Percentiles rank a stretch among this genome's conserved stretches.
Evolutionary conservation across 2,888 invertebrate genomes (phyloP).

Genomic region (Eupithecia pulchellata): DNA sequence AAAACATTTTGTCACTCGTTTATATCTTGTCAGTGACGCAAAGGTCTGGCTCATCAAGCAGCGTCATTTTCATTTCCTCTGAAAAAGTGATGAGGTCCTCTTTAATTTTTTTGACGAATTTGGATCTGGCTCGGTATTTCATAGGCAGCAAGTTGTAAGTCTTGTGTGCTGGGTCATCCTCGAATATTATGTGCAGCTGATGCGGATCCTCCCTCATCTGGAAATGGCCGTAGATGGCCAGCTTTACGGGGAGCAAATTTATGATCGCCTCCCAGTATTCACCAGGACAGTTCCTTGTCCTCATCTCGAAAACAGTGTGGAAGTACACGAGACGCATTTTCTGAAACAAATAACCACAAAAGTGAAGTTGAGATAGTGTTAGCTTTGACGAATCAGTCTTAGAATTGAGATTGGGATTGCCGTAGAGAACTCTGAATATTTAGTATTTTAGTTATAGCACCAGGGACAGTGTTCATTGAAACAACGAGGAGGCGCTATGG

Average conservation of each 20-base stretch:
- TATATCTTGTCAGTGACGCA: neutral
- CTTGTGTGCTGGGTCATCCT: neutral
- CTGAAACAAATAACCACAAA: conserved; percentile 3
- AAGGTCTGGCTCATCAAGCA: neutral
- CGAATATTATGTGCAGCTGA: neutral
- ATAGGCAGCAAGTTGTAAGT: neutral
- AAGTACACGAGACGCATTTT: neutral
- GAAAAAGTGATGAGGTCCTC: neutral
- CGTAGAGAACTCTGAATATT: neutral
- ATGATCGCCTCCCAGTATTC: conserved; percentile 1
- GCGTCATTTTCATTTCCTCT: neutral
- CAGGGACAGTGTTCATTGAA: neutral
- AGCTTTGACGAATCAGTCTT: neutral
- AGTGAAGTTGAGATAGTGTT: neutral
- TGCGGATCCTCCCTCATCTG: neutral
- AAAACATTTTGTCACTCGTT: neutral
- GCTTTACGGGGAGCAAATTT: neutral
- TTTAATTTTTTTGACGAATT: neutral
- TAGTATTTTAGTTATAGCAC: neutral
- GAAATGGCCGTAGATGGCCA: neutral
- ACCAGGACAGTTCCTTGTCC: neutral
- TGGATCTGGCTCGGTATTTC: neutral
- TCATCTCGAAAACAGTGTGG: neutral
- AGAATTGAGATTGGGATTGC: neutral
- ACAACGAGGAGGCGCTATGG: neutral